These are phyloP conservation scores for Micropterix aruncella DNA, from an alignment of 2,888 invertebrate genomes.

Conservation along the genomic window DNA sequence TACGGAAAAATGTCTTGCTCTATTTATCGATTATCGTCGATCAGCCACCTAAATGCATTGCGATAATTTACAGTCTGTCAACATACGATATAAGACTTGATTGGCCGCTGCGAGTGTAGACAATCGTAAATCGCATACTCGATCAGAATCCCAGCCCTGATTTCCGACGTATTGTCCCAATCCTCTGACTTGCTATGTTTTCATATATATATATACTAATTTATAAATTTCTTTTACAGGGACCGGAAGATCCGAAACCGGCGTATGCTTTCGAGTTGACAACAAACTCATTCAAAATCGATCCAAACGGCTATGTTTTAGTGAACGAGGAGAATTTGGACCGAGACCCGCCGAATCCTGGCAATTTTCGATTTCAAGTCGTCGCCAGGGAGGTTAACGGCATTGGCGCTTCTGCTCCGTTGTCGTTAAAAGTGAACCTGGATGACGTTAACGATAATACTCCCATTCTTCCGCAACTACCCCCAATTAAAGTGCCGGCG, in stretches of 20 bases:
- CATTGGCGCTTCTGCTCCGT: slow-evolving; percentile 67
- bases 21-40: too few relatives aligned
- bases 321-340: slow-evolving; percentile 77
- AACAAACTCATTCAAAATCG: slow-evolving; percentile 68
- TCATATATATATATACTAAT: too few relatives aligned
- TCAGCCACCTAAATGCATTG: too few relatives aligned
- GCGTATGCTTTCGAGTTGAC: slow-evolving; percentile 74
- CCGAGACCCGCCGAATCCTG: slow-evolving; percentile 74
- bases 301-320: slow-evolving; percentile 53
- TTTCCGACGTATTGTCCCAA: too few relatives aligned
- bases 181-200: too few relatives aligned
- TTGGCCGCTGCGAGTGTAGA: too few relatives aligned
- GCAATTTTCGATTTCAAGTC: slow-evolving; percentile 75
- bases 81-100: too few relatives aligned
- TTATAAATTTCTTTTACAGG: slow-evolving; percentile 43
- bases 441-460: slow-evolving; percentile 81
- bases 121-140: too few relatives aligned
- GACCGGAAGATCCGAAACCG: slow-evolving; percentile 65
- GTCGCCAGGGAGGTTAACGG: slow-evolving; percentile 72
- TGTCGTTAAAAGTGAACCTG: slow-evolving; percentile 61
- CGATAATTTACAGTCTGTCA: too few relatives aligned
- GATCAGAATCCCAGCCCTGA: too few relatives aligned
- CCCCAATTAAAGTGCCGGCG: slow-evolving; percentile 71
- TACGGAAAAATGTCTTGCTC: too few relatives aligned
- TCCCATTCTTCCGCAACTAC: slow-evolving; percentile 63